Evolutionary conservation across 2,797 vertebrate species (phyloP).

Genomic region (Bothrops alternatus): DNA sequence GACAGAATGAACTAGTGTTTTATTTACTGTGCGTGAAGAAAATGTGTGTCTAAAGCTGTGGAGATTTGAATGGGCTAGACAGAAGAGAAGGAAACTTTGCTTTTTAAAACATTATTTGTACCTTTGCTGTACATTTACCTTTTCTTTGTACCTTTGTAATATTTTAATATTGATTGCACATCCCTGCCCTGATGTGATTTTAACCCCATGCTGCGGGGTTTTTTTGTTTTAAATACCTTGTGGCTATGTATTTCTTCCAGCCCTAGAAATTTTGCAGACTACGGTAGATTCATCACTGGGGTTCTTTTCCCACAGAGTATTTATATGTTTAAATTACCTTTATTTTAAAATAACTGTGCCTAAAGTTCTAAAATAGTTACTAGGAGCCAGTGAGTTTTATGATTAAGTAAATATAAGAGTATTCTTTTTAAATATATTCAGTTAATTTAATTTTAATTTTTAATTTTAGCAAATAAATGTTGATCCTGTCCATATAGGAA

Average conservation of each 20-base stretch:
- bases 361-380: background rate
- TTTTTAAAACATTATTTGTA: background rate
- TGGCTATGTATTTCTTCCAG: background rate
- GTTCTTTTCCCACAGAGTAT: too few species aligned
- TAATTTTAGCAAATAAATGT: background rate
- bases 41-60: background rate
- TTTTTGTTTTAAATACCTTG: background rate
- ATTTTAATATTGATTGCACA: background rate
- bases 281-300: background rate
- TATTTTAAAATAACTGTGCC: background rate
- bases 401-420: background rate
- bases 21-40: background rate
- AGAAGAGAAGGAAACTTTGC: background rate
- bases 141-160: background rate
- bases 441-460: background rate
- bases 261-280: conserved; percentile 7
- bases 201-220: background rate
- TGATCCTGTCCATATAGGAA: background rate
- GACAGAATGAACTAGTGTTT: background rate
- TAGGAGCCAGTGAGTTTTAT: background rate
- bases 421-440: background rate
- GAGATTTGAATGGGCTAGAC: background rate
- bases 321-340: background rate
- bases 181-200: background rate
- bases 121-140: background rate